Percentiles rank a stretch among this genome's conserved stretches.
Evolutionary conservation across 1,140 invertebrate species (phyloP).

Genomic region (Chymomyza costata): DNA sequence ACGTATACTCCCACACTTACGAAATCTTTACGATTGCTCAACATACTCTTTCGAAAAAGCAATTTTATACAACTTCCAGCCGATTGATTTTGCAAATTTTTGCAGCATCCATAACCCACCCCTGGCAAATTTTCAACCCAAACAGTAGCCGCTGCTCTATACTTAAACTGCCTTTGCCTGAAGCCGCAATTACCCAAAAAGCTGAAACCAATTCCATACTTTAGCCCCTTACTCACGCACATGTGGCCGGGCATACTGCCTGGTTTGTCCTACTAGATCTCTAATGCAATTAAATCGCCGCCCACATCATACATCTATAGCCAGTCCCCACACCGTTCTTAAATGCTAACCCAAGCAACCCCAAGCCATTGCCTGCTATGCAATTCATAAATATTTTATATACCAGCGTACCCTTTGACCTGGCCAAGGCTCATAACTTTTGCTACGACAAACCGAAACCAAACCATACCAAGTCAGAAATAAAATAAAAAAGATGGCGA

Average conservation of each 20-base stretch:
- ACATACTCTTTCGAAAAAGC: constrained; percentile 59
- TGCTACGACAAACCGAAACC: constrained; percentile 9
- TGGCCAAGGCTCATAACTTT: constrained; percentile 25
- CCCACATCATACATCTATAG: constrained; percentile 12
- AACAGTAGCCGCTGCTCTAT: constrained; percentile 20
- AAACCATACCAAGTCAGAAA: too few species aligned
- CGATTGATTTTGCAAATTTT: constrained; percentile 73
- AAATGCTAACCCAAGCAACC: too few species aligned
- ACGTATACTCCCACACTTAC: too few species aligned
- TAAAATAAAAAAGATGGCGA: not conserved
- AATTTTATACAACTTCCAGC: constrained; percentile 70
- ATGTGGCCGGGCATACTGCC: constrained; percentile 37
- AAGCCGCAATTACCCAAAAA: constrained; percentile 71
- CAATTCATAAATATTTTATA: constrained; percentile 73
- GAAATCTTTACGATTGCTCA: too few species aligned
- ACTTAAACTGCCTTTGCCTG: constrained; percentile 59
- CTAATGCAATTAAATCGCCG: constrained; percentile 65
- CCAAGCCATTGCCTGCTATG: constrained; percentile 30
- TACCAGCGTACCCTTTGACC: constrained; percentile 55
- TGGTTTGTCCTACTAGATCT: constrained; percentile 30
- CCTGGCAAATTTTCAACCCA: not conserved
- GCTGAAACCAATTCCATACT: constrained; percentile 49
- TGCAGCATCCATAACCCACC: constrained; percentile 33
- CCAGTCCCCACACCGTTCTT: too few species aligned
- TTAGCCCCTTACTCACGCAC: not conserved